Percentiles rank a stretch among this genome's conserved stretches.
Conservation (phyloP, 2,113 vertebrate species). For the Petroica traversi region DNA sequence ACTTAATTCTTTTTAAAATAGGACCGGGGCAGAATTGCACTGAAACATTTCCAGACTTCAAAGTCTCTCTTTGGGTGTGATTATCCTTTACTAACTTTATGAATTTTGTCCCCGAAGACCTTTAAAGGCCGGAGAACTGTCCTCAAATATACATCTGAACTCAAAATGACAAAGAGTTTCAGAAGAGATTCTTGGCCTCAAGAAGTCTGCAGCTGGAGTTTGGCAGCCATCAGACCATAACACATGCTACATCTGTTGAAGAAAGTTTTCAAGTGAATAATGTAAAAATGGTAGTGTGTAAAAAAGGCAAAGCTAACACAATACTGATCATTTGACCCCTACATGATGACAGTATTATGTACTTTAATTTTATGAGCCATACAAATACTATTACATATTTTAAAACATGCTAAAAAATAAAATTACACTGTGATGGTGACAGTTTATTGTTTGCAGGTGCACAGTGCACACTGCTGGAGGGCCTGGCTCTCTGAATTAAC, state of each 20-base stretch:
- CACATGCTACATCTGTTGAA: constrained; percentile 30
- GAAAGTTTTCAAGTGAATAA: constrained; percentile 20
- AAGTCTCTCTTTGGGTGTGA: neutral
- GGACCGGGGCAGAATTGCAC: neutral
- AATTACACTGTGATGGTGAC: constrained; percentile 28
- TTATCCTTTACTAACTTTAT: neutral
- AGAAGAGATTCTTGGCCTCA: constrained; percentile 26
- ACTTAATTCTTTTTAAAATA: neutral
- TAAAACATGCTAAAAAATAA: constrained; percentile 41
- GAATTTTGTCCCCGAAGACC: neutral
- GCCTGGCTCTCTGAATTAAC: neutral
- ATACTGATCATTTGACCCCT: constrained; percentile 33
- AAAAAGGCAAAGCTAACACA: constrained; percentile 24
- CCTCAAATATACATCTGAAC: neutral
- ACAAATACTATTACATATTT: constrained; percentile 45
- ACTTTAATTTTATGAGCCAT: constrained; percentile 41
- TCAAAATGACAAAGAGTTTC: constrained; percentile 26
- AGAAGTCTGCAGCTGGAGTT: constrained; percentile 49
- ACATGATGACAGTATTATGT: constrained; percentile 57
- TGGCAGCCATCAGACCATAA: constrained; percentile 42
- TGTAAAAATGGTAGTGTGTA: constrained; percentile 21
- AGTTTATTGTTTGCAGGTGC: constrained; percentile 54
- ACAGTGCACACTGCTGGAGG: neutral
- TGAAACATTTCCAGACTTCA: neutral
- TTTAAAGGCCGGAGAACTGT: neutral